Base-by-base conservation (phyloP, 2,888 invertebrate species). In the Atherix ibis region DNA sequence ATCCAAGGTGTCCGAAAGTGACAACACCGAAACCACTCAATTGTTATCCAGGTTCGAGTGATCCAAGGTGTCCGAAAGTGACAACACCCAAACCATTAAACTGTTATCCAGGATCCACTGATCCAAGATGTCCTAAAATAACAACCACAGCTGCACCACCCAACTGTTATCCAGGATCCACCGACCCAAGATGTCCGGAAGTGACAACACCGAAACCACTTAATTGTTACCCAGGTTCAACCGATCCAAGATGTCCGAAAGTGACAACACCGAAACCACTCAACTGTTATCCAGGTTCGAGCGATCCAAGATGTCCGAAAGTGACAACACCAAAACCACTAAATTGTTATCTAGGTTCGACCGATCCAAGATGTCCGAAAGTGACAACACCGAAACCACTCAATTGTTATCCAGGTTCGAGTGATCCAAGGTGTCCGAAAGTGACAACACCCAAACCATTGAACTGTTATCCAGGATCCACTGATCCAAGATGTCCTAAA, bases 311-410 rank as follows among this genome's bases (percentile, higher is more conserved):
- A 17, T 5, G 4, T 9, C 25, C 13, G 9, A 15, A 24, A n/a
- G 19, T 31, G 15, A 54, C 44, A 40, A 53, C 40, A 2, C 44
- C 27, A 48, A 43, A 14, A 26, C 33, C 30, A 14, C 62, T 17
- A 59, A 63, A 41, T 58, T 67, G 40, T 60, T 65, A 38, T 39
- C 58, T 57, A 3, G 58, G 58, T 6, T n/a, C n/a, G n/a, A n/a
- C n/a, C n/a, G n/a, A n/a, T n/a, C n/a, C n/a, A n/a, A n/a, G n/a
- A n/a, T n/a, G n/a, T n/a, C n/a, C n/a, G n/a, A n/a, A n/a, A n/a
- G n/a, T n/a, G n/a, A n/a, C n/a, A n/a, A n/a, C n/a, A n/a, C n/a
- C n/a, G n/a, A n/a, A n/a, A n/a, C n/a, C n/a, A n/a, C n/a, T n/a
- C n/a, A n/a, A n/a, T n/a, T n/a, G n/a, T n/a, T n/a, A n/a, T n/a